These are phyloP conservation scores for Ptychochromis oligacanthus DNA, from an alignment of 2,113 vertebrate genomes.

Conservation along the genomic window DNA sequence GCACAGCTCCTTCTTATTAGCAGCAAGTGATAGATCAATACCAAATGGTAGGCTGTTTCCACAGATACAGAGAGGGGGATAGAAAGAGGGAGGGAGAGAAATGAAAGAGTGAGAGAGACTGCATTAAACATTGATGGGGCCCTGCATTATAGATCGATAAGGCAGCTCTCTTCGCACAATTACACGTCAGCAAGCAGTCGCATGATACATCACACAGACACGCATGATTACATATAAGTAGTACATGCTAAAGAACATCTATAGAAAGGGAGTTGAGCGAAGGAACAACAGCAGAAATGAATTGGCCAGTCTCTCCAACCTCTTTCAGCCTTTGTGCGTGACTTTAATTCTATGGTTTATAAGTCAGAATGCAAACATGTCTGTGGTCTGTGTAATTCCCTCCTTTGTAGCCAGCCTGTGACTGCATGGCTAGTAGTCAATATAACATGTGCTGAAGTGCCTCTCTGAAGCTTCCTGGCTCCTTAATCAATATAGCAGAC, in stretches of 20 bases:
- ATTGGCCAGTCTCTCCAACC: neutral
- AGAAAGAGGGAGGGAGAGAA: constrained; percentile 32
- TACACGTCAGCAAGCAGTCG: constrained; percentile 73
- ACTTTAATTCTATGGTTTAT: constrained; percentile 33
- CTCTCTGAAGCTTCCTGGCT: constrained; percentile 51
- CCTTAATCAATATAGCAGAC: constrained; percentile 61
- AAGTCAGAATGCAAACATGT: constrained; percentile 28
- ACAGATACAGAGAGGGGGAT: constrained; percentile 39
- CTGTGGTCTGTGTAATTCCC: constrained; percentile 40
- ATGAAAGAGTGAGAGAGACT: constrained; percentile 63
- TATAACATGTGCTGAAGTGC: constrained; percentile 67
- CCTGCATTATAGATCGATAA: constrained; percentile 71
- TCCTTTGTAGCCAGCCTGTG: constrained; percentile 47
- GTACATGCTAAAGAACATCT: constrained; percentile 7
- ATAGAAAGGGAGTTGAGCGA: neutral
- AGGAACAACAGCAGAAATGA: neutral
- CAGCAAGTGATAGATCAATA: constrained; percentile 72
- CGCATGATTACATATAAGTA: constrained; percentile 44
- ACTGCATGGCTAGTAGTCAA: constrained; percentile 65
- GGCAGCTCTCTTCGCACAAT: constrained; percentile 76
- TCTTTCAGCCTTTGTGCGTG: constrained; percentile 7
- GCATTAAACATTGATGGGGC: constrained; percentile 81
- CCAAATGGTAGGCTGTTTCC: constrained; percentile 70
- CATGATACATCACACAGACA: constrained; percentile 62
- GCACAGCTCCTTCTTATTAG: constrained; percentile 68